These are phyloP conservation scores for Amblyteles armatorius DNA, from an alignment of 2,888 invertebrate species.

Conservation along the genomic window DNA sequence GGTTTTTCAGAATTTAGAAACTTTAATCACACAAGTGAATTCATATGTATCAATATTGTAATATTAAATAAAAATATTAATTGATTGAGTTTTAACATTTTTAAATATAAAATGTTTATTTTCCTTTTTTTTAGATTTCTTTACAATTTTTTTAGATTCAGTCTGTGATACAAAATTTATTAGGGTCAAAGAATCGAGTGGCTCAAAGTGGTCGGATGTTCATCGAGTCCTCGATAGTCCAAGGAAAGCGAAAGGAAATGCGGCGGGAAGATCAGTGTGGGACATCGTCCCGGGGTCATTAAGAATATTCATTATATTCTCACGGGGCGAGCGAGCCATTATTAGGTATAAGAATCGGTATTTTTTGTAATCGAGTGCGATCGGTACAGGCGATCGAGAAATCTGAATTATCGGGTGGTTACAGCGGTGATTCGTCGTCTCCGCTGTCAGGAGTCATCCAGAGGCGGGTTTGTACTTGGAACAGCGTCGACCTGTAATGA, in stretches of 20 bases:
- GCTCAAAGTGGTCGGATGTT: background rate
- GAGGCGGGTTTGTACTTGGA: background rate
- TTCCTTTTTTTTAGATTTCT: background rate
- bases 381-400: constrained; percentile 20
- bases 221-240: background rate
- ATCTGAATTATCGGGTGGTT: constrained; percentile 45
- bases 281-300: constrained; percentile 2
- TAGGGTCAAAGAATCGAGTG: background rate
- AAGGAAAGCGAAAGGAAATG: constrained; percentile 61
- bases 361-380: constrained; percentile 26
- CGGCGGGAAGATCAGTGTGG: background rate
- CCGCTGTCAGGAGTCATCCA: constrained; percentile 8
- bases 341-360: constrained; percentile 58
- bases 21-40: too few species aligned
- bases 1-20: too few species aligned
- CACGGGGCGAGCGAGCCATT: constrained; percentile 57
- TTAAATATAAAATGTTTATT: background rate
- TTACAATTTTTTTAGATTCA: background rate
- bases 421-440: background rate
- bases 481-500: background rate
- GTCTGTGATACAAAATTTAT: background rate
- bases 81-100: background rate
- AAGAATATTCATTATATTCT: constrained; percentile 52
- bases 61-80: too few species aligned
- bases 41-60: too few species aligned